phyloP scores from a whole-genome alignment of 1,140 invertebrate species.

The Drosophila melanica region DNA sequence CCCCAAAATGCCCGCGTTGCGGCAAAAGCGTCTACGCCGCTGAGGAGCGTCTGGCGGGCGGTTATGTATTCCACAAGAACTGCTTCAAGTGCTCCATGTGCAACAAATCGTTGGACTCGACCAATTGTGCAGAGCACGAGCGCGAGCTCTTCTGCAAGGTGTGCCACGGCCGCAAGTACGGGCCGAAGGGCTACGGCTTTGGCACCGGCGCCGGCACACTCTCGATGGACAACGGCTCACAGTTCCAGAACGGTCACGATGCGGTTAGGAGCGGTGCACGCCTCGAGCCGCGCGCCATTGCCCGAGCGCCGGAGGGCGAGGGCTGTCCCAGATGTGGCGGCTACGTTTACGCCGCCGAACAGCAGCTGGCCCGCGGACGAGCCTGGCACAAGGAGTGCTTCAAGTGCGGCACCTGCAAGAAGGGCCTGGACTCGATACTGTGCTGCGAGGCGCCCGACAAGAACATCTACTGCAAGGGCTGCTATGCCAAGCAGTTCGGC shows the following conservation, averaged over 20 bases:
- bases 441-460: constrained; percentile 97
- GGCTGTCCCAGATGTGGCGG: constrained; percentile 96
- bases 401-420: constrained; percentile 96
- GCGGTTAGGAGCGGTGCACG: constrained; percentile 73
- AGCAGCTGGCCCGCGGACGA: constrained; percentile 95
- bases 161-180: constrained; percentile 98
- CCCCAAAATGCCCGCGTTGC: constrained; percentile 99
- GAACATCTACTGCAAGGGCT: constrained; percentile 99
- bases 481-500: constrained; percentile 97
- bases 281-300: constrained; percentile 89
- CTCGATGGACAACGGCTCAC: constrained; percentile 97
- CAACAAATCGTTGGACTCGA: constrained; percentile 98
- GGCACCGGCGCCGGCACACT: constrained; percentile 98
- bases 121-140: constrained; percentile 98
- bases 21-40: constrained; percentile 99
- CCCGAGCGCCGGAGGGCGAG: constrained; percentile 93
- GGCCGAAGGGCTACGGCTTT: constrained; percentile 99
- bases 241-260: constrained; percentile 87
- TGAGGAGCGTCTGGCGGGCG: constrained; percentile 98
- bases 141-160: constrained; percentile 98
- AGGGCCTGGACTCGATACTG: constrained; percentile 97
- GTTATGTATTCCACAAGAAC: constrained; percentile 99
- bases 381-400: constrained; percentile 98
- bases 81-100: constrained; percentile 99
- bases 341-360: constrained; percentile 96